Base-by-base conservation (phyloP, 2,113 vertebrate genomes). In the Centropristis striata region DNA sequence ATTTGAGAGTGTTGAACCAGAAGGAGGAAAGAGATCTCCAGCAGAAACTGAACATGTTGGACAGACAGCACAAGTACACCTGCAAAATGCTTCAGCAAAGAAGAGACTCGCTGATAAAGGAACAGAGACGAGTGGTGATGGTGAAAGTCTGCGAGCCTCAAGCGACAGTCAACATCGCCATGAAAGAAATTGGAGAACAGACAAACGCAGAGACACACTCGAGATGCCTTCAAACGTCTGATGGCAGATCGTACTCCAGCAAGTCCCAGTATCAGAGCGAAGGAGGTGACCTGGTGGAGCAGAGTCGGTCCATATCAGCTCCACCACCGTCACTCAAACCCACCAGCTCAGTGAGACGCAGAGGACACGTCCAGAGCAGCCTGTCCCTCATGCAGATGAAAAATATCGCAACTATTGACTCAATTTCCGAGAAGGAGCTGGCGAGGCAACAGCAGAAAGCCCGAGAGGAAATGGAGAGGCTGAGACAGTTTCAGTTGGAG, bases 321-420 rank as follows among this genome's bases (percentile, higher is more conserved):
- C 83, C 69, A 0, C 72, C 47, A 1, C 21, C 21, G 16, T 32
- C 32, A 0, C 39, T 41, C 53, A 59, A 28, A 36, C 18, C 76
- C 2, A 27, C 67, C 2, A 10, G 63, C 4, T 76, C 78, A 2
- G 58, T 83, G 46, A 89, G 81, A 57, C 83, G 41, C 70, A 72
- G 66, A 58, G 66, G 71, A 6, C 39, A 50, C 41, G 2, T 80
- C 23, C 70, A 58, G 12, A 42, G 77, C 46, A 81, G 72, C 21
- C 12, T 94, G 28, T 96, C 95, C 1, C 83, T 95, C 47, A 79
- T 92, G 78, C 86, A 94, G 87, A 90, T 96, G 71, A 94, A 91
- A 49, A 72, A 91, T 27, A 92, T 96, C 0, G 92, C 95, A 10
- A 73, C 90, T 1, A 95, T 96, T 23, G 95, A 96, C 87, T 91